phyloP scores from a whole-genome alignment of 2,888 invertebrate species.

The Crioceris asparagi region DNA sequence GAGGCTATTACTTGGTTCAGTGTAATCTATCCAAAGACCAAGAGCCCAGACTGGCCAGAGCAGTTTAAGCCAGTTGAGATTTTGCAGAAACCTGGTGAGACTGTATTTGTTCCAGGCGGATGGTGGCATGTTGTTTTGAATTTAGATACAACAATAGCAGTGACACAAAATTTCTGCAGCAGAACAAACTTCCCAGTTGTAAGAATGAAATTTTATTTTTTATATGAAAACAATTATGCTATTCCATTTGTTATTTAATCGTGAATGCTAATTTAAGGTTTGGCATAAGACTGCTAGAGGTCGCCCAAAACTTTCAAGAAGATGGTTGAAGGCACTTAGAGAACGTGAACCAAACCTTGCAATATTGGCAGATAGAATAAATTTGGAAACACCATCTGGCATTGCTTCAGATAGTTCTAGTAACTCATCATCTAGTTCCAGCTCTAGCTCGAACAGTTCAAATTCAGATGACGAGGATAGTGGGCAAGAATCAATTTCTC shows the following conservation, averaged over 20 bases:
- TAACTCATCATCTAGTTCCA: constrained; percentile 64
- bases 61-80: constrained; percentile 90
- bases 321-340: constrained; percentile 63
- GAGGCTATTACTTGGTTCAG: constrained; percentile 99
- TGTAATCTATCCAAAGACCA: constrained; percentile 87
- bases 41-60: constrained; percentile 79
- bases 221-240: neutral
- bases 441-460: constrained; percentile 28
- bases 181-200: constrained; percentile 89
- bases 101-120: constrained; percentile 96
- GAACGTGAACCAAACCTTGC: constrained; percentile 67
- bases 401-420: constrained; percentile 92
- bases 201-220: neutral
- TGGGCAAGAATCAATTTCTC: constrained; percentile 80
- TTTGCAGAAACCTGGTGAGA: constrained; percentile 90
- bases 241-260: no score
- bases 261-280: constrained; percentile 31
- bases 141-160: constrained; percentile 89
- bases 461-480: constrained; percentile 52
- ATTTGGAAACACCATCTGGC: constrained; percentile 76
- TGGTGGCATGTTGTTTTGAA: constrained; percentile 99
- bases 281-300: constrained; percentile 98
- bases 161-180: constrained; percentile 97
- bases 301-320: constrained; percentile 86
- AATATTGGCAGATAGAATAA: constrained; percentile 69